phyloP scores from a whole-genome alignment of 2,888 invertebrate genomes.

The Calliscelio sp. region DNA sequence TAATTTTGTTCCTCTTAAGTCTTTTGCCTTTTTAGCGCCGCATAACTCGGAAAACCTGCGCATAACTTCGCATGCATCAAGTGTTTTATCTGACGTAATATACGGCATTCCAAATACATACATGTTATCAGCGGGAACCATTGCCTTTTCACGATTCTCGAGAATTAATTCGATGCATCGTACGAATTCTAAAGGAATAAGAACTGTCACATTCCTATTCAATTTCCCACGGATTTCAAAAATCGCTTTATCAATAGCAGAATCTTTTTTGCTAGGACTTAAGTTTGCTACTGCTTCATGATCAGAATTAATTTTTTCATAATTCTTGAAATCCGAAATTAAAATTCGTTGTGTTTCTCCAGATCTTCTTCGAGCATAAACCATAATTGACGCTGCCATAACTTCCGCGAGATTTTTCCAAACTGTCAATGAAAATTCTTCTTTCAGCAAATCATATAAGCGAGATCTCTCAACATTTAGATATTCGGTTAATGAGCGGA shows the following conservation, averaged over 20 bases:
- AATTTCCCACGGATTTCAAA: slow-evolving; percentile 37
- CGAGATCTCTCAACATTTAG: background rate
- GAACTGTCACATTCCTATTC: slow-evolving; percentile 15
- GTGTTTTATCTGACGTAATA: too few species aligned
- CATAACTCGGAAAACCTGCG: too few species aligned
- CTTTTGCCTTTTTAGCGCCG: too few species aligned
- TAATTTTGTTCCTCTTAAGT: slow-evolving; percentile 22
- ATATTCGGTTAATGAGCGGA: background rate
- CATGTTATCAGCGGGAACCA: slow-evolving; percentile 10
- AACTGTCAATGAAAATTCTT: background rate
- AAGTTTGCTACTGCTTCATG: background rate
- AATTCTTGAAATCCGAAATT: slow-evolving; percentile 9
- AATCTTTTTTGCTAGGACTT: background rate
- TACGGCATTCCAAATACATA: slow-evolving; percentile 43
- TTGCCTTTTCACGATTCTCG: slow-evolving; percentile 5
- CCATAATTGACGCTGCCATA: slow-evolving; percentile 9
- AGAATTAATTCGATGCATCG: slow-evolving; percentile 25
- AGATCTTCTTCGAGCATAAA: slow-evolving; percentile 21
- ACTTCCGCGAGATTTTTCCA: slow-evolving; percentile 14
- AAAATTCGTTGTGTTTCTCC: slow-evolving; percentile 31
- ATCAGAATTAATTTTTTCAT: background rate
- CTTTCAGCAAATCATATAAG: background rate
- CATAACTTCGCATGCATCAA: too few species aligned
- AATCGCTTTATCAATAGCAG: background rate
- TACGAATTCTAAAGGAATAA: background rate